A percentile compares a stretch with the other conserved stretches of the same genome.
These are phyloP conservation scores for Larimichthys polyactis DNA, from an alignment of 2,113 vertebrate species.

Conservation along the genomic window DNA sequence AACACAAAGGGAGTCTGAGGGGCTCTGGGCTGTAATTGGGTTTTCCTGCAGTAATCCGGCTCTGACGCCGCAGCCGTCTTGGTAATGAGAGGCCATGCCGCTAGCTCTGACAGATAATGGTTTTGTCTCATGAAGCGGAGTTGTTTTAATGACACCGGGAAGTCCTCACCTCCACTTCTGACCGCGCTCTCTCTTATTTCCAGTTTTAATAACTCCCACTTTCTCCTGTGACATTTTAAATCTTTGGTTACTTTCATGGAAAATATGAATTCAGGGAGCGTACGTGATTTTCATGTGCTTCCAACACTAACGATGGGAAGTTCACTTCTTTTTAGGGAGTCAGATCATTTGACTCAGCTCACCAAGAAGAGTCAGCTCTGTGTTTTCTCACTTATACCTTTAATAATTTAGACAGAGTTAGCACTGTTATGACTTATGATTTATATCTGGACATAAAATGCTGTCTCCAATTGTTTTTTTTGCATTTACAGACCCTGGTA, in stretches of 20 bases:
- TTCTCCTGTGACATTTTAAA: neutral
- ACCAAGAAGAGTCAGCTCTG: too few species aligned
- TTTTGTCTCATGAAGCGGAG: conserved; percentile 39
- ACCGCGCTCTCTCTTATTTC: neutral
- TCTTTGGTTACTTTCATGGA: neutral
- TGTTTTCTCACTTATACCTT: too few species aligned
- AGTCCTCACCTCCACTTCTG: conserved; percentile 39
- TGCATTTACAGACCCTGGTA: too few species aligned
- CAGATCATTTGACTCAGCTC: too few species aligned
- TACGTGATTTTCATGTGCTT: neutral
- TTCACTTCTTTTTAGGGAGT: too few species aligned
- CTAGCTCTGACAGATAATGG: conserved; percentile 39
- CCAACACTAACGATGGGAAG: too few species aligned
- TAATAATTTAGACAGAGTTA: too few species aligned
- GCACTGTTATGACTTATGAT: too few species aligned
- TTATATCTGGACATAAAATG: too few species aligned
- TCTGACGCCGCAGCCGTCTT: conserved; percentile 62
- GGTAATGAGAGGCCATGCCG: conserved; percentile 59
- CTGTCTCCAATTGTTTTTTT: too few species aligned
- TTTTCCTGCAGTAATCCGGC: conserved; percentile 51
- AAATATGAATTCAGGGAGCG: neutral
- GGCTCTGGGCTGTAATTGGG: conserved; percentile 50
- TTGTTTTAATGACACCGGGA: conserved; percentile 46
- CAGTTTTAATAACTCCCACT: neutral
- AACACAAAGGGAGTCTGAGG: conserved; percentile 4